Evolutionary conservation across 2,113 vertebrate species (phyloP).

Genomic region (Limanda limanda): DNA sequence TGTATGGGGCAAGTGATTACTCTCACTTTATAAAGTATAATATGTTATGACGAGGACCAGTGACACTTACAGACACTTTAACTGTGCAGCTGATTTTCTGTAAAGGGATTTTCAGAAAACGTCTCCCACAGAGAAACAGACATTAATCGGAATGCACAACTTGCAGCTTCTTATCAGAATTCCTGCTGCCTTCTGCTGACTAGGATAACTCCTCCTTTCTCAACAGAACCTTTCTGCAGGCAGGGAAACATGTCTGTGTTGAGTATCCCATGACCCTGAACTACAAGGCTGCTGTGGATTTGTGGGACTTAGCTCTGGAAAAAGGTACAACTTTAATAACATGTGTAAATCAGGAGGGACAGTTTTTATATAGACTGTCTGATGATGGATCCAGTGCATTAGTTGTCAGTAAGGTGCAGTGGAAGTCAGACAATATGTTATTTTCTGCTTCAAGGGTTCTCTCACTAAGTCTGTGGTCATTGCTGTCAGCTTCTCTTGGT

Average conservation of each 20-base stretch:
- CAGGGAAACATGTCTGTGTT: conserved; percentile 94
- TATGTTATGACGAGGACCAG: too few relatives aligned
- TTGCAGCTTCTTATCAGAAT: neutral
- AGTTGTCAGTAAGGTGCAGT: too few relatives aligned
- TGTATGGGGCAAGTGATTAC: too few relatives aligned
- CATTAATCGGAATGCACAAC: neutral
- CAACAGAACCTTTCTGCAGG: conserved; percentile 84
- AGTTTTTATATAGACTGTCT: neutral
- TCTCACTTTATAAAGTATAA: too few relatives aligned
- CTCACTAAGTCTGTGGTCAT: too few relatives aligned
- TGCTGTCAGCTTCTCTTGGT: too few relatives aligned
- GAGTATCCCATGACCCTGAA: conserved; percentile 93
- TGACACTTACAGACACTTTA: too few relatives aligned
- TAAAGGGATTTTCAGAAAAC: too few relatives aligned
- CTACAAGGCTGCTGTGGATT: conserved; percentile 81
- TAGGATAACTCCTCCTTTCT: neutral
- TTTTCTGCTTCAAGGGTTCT: too few relatives aligned
- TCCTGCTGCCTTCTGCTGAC: neutral
- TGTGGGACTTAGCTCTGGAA: conserved; percentile 86
- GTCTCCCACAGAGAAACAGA: neutral
- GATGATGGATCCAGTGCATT: neutral
- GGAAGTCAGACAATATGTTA: too few relatives aligned
- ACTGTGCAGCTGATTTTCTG: too few relatives aligned
- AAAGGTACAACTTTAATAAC: conserved; percentile 84
- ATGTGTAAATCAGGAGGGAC: neutral